phyloP scores from a whole-genome alignment of 2,113 vertebrate genomes.

The Ifrita kowaldi region DNA sequence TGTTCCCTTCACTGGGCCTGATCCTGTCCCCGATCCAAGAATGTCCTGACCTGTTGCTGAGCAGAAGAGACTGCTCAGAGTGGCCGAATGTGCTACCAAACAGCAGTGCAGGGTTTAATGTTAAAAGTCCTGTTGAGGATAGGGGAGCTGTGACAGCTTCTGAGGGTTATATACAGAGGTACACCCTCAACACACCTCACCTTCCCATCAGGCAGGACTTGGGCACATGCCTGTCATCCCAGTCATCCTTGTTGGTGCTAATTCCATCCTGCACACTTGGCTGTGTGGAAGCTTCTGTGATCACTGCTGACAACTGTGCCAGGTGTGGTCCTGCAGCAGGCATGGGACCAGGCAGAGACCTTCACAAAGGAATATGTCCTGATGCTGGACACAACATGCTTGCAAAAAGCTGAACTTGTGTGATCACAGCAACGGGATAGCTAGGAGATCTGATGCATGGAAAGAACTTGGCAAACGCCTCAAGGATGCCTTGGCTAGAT shows the following conservation, averaged over 20 bases:
- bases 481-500: neutral
- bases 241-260: neutral
- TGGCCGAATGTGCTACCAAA: neutral
- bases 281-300: neutral
- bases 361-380: neutral
- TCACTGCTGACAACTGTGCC: neutral
- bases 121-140: neutral
- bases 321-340: accelerated
- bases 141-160: neutral
- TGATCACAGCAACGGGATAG: neutral
- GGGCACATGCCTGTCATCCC: neutral
- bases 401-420: neutral
- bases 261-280: neutral
- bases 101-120: neutral
- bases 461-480: neutral
- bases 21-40: neutral
- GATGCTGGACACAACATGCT: neutral
- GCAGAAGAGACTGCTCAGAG: neutral
- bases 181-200: accelerated
- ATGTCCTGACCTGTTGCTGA: accelerated
- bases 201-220: neutral
- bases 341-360: neutral
- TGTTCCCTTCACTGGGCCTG: neutral
- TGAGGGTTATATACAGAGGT: neutral
- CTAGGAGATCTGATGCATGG: neutral